Evolutionary conservation across 2,888 invertebrate genomes (phyloP).

Genomic region (Meghimatium bilineatum): DNA sequence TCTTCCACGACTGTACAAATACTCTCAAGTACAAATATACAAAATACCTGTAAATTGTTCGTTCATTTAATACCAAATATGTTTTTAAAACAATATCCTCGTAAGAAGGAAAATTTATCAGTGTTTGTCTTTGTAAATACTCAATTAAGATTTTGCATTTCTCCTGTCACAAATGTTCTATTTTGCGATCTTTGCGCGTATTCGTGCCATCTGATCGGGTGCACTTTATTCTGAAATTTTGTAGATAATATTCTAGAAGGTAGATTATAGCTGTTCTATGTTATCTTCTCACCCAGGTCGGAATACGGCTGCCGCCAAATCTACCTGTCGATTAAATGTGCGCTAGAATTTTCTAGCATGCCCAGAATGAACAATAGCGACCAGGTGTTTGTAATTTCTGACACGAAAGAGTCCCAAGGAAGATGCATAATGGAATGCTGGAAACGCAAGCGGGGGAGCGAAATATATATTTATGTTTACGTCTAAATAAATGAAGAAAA

Average conservation of each 20-base stretch:
- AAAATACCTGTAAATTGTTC: too few species aligned
- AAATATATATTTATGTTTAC: background rate
- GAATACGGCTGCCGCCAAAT: background rate
- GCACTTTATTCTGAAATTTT: background rate
- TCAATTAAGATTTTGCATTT: background rate
- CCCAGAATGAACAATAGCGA: background rate
- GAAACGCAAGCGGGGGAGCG: background rate
- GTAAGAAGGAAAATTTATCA: too few species aligned
- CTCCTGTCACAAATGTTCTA: background rate
- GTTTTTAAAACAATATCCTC: too few species aligned
- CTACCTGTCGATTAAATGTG: background rate
- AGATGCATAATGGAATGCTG: background rate
- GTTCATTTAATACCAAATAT: too few species aligned
- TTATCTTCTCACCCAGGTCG: background rate
- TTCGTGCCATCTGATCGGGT: background rate
- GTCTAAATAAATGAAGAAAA: background rate
- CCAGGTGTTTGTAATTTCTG: conserved; percentile 13
- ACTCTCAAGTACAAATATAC: too few species aligned
- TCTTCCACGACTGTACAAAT: too few species aligned
- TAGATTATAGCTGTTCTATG: background rate
- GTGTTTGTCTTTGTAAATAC: too few species aligned
- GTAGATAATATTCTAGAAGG: background rate
- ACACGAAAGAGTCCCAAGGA: background rate
- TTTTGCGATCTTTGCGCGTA: background rate
- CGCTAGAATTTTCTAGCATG: background rate